Conservation (phyloP, 2,888 invertebrate genomes). For the Drosophila ochracea region DNA sequence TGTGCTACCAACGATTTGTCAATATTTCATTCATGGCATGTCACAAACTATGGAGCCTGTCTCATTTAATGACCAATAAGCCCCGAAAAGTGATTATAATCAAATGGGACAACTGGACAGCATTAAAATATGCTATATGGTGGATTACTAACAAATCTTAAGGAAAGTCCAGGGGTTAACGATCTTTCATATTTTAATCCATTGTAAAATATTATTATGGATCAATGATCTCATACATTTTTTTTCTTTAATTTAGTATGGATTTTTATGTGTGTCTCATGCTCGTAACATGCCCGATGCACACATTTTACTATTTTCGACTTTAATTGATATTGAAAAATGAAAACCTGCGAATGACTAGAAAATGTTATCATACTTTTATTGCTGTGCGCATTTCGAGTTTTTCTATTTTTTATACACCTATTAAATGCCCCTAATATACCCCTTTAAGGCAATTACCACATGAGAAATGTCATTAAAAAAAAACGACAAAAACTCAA, state of each 20-base stretch:
- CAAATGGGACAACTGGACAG: constrained; percentile 11
- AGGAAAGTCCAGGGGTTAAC: no score
- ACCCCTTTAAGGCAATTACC: constrained; percentile 26
- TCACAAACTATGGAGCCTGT: constrained; percentile 25
- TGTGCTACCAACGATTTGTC: constrained; percentile 63
- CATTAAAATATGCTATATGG: neutral
- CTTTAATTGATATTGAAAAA: neutral
- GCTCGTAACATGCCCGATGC: neutral
- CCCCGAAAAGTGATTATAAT: constrained; percentile 24
- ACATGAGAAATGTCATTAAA: constrained; percentile 31
- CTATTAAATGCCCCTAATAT: constrained; percentile 24
- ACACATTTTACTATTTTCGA: neutral
- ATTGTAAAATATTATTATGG: neutral
- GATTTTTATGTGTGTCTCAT: neutral
- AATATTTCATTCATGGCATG: constrained; percentile 29
- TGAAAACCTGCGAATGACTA: neutral
- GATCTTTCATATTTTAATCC: neutral
- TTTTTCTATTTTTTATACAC: neutral
- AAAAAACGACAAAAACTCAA: constrained; percentile 19
- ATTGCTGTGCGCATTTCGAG: neutral
- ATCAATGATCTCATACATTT: neutral
- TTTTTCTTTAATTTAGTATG: neutral
- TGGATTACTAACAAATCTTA: neutral
- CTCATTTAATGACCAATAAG: constrained; percentile 25
- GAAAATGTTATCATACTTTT: neutral